Evolutionary conservation across 2,888 invertebrate species (phyloP), one percentile per base, ranked within the genome.

Genomic region (Hermaeophaga mercurialis): DNA sequence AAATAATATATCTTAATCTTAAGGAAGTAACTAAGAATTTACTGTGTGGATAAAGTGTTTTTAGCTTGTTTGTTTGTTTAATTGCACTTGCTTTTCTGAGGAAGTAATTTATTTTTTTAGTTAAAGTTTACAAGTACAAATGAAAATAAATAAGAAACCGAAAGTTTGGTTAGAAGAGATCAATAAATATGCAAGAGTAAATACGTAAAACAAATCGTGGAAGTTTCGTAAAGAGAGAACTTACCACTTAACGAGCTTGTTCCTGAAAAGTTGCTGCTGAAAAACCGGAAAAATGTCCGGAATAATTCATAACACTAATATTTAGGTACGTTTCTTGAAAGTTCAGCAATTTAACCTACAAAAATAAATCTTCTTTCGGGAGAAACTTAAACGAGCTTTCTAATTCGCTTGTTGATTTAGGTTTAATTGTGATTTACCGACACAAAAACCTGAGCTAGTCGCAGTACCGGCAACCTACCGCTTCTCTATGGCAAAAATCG

Each of bases 261-360:
- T 24, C 43, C 19, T 9, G 41, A 39, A 50, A 50, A 50, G 36
- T 50, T 50, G 24, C 36, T 24, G 24, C 36, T 33, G 43, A 48
- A 56, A 53, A 59, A 56, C 53, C 48, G 36, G 52, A 59, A 47
- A 59, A 59, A 55, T 52, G 36, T 36, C 31, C 28, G 36, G 54
- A 43, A 47, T 59, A 59, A 55, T 52, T 59, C 48, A 55, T 52
- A 55, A 55, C 52, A 39, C 44, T 59, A 55, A 59, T 55, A 53
- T 52, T 39, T 38, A 22, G 39, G 28, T 43, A 50, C 49, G 31
- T 39, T 50, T 50, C 31, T n/a, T 50, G 15, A 43, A 54, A 54
- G 50, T 55, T 58, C 36, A 52, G 55, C 58, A 54, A 50, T 58
- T 58, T 48, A 52, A 58, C 54, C 52, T 46, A 47, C 45, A 34